These are phyloP conservation scores for Chiloscyllium punctatum DNA, from an alignment of 2,797 vertebrate genomes.

Conservation along the genomic window DNA sequence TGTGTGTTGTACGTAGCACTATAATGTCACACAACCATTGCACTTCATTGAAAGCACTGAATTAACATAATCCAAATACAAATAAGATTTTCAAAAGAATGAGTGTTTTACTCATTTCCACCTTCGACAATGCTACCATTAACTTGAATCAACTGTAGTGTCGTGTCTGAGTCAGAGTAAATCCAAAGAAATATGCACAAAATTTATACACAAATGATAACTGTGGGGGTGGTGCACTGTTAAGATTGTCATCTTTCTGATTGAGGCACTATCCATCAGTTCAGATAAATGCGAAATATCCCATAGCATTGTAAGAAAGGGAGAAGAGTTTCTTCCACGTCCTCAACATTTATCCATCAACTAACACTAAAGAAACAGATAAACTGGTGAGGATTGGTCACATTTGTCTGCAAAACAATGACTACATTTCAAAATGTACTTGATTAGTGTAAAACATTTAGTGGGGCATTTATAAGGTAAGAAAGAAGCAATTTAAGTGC, in stretches of 20 bases:
- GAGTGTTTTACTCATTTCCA: neutral
- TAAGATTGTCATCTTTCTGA: neutral
- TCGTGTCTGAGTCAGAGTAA: neutral
- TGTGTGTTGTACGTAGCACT: too few relatives aligned
- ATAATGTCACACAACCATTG: too few relatives aligned
- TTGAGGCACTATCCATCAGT: neutral
- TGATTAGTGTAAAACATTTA: too few relatives aligned
- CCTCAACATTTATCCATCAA: neutral
- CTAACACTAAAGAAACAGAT: neutral
- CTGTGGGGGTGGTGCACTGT: neutral
- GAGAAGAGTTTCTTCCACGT: neutral
- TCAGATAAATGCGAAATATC: neutral
- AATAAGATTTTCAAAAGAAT: neutral
- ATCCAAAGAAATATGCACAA: neutral
- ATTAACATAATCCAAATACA: neutral
- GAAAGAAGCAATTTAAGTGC: neutral
- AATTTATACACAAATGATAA: neutral
- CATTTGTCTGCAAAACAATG: neutral
- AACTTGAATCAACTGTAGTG: neutral
- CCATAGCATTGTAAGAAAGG: neutral
- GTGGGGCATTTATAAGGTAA: too few relatives aligned
- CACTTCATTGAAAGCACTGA: neutral
- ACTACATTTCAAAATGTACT: neutral
- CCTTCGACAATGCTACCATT: neutral
- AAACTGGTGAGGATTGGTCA: neutral